Base-by-base conservation (phyloP, 92 coral and sea anemone genomes). In the Phymanthus crucifer region DNA sequence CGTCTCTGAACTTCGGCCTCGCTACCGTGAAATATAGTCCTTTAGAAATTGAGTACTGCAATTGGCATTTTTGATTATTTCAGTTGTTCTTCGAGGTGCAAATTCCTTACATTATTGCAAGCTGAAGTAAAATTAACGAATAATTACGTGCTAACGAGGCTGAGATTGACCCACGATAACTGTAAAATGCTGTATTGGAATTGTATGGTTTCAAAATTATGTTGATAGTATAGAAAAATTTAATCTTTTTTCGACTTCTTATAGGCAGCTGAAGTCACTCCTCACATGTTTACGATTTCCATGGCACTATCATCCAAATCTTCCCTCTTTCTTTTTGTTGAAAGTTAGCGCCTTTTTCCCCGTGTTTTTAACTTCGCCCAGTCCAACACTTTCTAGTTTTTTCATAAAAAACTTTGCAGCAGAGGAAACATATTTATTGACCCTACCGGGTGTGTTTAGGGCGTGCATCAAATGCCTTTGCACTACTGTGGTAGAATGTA, bases 381-480 rank as follows among this genome's bases (percentile, higher is more conserved):
- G 50, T 13, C 79, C 46, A 38, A 32, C 37, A 14, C 27, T 64
- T 32, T 46, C 80, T 29, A 75, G 80, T 31, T 75, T 75, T 33
- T 27, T 75, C 70, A 75, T 47, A 32, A 75, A 75, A 34, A 23
- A 75, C 50, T 54, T 75, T 21, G 80, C 80, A 47, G 80, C 80
- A 27, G 80, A 18, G 33, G 67, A 24, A 14, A 45, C 54, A 35
- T 75, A 75, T 52, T 32, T 75, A 45, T 2, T 75, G 17, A 46
- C 48, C 33, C 50, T 75, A 13, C 80, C 80, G 17, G 80, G 80
- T 37, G 77, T 73, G 40, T 13, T 0, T 21, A 73, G 57, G 24
- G 80, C 56, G 29, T 4, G 80, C 80, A 75, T 75, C 14, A 75
- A 35, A 54, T 75, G 80, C 38, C 80, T 37, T 34, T 75, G 80